Conservation (phyloP, 2,113 vertebrate species). For the Stegostoma tigrinum region DNA sequence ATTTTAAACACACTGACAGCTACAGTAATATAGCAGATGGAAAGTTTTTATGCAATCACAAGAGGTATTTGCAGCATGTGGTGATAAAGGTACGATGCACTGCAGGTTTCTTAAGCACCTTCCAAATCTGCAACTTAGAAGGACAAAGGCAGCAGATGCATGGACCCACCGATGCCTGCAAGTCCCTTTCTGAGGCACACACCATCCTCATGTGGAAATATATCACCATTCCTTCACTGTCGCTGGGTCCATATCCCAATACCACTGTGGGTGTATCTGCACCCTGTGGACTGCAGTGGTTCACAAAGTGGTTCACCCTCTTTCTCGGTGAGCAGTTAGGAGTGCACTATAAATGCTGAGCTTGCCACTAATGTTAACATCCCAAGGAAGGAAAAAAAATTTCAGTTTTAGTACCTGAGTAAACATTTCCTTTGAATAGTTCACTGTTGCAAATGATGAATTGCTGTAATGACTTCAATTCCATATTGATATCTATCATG, state of each 20-base stretch:
- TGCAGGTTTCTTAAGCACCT: background rate
- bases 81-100: too few relatives aligned
- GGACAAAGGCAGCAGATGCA: background rate
- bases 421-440: background rate
- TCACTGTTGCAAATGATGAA: background rate
- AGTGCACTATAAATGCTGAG: too few relatives aligned
- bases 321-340: too few relatives aligned
- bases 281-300: background rate
- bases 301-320: too few relatives aligned
- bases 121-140: background rate
- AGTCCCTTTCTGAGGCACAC: background rate
- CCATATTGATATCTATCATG: too few relatives aligned
- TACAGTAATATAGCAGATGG: background rate
- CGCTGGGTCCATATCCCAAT: background rate
- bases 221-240: background rate
- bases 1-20: slow-evolving; percentile 10
- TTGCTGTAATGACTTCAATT: background rate
- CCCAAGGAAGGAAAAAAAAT: too few relatives aligned
- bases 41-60: background rate
- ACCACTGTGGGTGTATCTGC: background rate
- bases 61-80: background rate
- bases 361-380: too few relatives aligned
- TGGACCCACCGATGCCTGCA: background rate
- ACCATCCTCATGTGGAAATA: background rate
- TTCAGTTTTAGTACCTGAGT: background rate